These are phyloP conservation scores for Enteromius mattozi DNA, from an alignment of 2,797 vertebrate genomes.

Conservation along the genomic window DNA sequence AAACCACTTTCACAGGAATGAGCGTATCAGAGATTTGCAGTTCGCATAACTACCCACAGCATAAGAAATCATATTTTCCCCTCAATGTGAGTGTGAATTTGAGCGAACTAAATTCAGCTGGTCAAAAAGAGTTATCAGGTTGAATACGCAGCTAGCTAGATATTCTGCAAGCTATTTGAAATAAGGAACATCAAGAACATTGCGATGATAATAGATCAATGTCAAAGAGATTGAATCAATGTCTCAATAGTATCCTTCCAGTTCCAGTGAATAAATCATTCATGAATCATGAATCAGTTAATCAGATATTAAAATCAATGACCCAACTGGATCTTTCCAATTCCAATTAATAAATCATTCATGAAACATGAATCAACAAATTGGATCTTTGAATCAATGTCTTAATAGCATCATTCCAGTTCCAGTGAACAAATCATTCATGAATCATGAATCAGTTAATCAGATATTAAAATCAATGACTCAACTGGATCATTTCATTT, in stretches of 20 bases:
- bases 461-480: not conserved
- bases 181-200: not conserved
- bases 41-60: conserved; percentile 49
- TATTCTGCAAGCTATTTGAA: not conserved
- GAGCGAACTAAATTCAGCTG: not conserved
- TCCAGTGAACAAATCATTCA: not conserved
- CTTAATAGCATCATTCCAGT: not conserved
- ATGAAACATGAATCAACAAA: not conserved
- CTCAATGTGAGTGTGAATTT: not conserved
- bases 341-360: not conserved
- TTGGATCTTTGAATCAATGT: not conserved
- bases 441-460: not conserved
- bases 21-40: conserved; percentile 51
- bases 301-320: not conserved
- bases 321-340: not conserved
- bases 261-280: not conserved
- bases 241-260: too few species aligned
- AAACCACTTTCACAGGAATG: conserved; percentile 50
- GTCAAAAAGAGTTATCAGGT: conserved; percentile 4
- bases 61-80: conserved; percentile 11
- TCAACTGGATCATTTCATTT: not conserved
- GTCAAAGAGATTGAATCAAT: too few species aligned
- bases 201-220: not conserved
- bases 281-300: not conserved
- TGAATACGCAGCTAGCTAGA: not conserved